phyloP scores from a whole-genome alignment of 2,888 invertebrate genomes.

The Spodoptera picta region DNA sequence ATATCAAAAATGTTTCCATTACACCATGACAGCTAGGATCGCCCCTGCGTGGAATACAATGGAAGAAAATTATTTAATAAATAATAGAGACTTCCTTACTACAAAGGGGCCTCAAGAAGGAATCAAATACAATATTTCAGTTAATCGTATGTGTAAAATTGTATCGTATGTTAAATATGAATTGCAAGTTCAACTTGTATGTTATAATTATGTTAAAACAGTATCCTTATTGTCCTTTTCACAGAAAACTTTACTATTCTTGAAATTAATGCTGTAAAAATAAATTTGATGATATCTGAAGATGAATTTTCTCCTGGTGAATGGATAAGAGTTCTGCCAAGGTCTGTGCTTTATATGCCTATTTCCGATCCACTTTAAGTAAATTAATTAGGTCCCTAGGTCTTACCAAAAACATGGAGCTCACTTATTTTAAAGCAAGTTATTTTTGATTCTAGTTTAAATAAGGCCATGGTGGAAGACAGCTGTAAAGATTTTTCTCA shows the following conservation, averaged over 20 bases:
- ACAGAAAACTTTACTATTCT: conserved; percentile 67
- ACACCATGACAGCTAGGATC: conserved; percentile 80
- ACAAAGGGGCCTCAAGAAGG: conserved; percentile 73
- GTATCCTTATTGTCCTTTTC: conserved; percentile 16
- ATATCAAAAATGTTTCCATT: conserved; percentile 77
- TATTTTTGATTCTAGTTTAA: conserved; percentile 68
- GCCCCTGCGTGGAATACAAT: conserved; percentile 80
- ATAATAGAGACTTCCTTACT: conserved; percentile 79
- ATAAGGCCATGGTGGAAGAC: conserved; percentile 78
- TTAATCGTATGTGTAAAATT: conserved; percentile 62
- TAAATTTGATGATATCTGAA: conserved; percentile 69
- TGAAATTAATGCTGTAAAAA: conserved; percentile 74
- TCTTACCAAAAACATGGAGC: not conserved
- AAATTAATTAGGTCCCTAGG: no score
- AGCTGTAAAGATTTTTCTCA: conserved; percentile 65
- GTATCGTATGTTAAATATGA: no score
- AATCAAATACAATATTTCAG: conserved; percentile 65
- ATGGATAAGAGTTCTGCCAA: conserved; percentile 78
- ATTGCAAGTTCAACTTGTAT: no score
- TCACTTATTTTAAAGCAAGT: not conserved
- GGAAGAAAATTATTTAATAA: conserved; percentile 74
- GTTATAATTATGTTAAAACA: no score
- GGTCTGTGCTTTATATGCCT: conserved; percentile 62
- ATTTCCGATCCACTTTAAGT: conserved; percentile 6
- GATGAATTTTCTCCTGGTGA: conserved; percentile 71